Base-by-base conservation (phyloP, 2,888 invertebrate species). In the Resseliella maxima region DNA sequence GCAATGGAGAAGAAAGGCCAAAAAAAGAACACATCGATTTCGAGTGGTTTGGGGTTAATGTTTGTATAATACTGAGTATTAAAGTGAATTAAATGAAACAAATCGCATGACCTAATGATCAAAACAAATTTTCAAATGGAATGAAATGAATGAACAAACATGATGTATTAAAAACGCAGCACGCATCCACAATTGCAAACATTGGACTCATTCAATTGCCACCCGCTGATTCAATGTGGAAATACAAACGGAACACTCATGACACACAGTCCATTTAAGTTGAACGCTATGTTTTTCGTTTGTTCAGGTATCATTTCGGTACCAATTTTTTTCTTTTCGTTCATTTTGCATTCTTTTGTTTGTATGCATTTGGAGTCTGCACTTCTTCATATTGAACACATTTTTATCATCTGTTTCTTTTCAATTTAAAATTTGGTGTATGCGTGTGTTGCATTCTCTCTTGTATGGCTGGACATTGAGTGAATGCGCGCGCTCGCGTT, bases 331-430 rank as follows among this genome's bases (percentile, higher is more conserved):
- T n/a, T n/a, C n/a, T n/a, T 59, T 59, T 27, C 59, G 27, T 27
- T 72, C 31, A 18, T 72, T 72, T n/a, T 72, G 35, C 72, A 31
- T 72, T 31, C 72, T 72, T 72, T 72, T 72, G 72, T 72, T 72
- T 15, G 15, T 72, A 18, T 31, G 2, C 31, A 15, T 72, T 72
- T n/a, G 15, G 72, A 5, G 72, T 72, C 72, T 72, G 31, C 15
- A 72, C 24, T 59, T 59, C 59, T 59, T 59, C 24, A 24, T 6
- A 24, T 59, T 72, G 31, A 15, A 35, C 31, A 72, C 72, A 72
- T 27, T 72, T 41, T 83, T 83, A 83, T 83, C 83, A 83, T 83
- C 83, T 83, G 83, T 83, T 83, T 18, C n/a, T n/a, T n/a, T n/a
- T n/a, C n/a, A n/a, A n/a, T n/a, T n/a, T n/a, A n/a, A n/a, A n/a